Evolutionary conservation across 2,888 invertebrate species (phyloP).

Genomic region (Polia nebulosa): DNA sequence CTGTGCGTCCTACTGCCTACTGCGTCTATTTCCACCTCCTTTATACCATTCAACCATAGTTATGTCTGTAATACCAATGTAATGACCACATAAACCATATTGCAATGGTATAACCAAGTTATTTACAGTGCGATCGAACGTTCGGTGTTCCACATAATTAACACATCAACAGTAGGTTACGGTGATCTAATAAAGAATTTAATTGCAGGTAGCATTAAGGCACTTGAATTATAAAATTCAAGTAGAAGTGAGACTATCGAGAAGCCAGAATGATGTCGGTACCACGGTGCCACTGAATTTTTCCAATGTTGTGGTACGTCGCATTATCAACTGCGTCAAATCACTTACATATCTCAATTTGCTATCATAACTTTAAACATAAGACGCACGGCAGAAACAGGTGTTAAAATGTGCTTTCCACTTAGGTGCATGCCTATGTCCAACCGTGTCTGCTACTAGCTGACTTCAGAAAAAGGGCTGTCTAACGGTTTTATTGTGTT

Average conservation of each 20-base stretch:
- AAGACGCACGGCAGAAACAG: neutral
- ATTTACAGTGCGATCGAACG: neutral
- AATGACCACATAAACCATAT: no score
- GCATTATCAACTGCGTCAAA: neutral
- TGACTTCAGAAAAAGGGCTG: neutral
- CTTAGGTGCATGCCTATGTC: neutral
- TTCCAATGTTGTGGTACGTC: slow-evolving; percentile 79
- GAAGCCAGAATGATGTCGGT: slow-evolving; percentile 79
- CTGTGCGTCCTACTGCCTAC: no score
- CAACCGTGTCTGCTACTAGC: neutral
- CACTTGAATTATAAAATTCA: slow-evolving; percentile 90
- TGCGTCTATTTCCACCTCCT: no score
- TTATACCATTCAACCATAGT: no score
- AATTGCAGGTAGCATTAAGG: slow-evolving; percentile 87
- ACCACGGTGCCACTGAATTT: slow-evolving; percentile 74
- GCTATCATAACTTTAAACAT: neutral
- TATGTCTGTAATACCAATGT: no score
- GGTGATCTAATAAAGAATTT: neutral
- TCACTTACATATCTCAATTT: neutral
- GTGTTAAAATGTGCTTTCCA: neutral
- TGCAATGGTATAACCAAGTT: no score
- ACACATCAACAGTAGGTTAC: neutral
- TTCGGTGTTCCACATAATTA: neutral
- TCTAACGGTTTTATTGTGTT: neutral
- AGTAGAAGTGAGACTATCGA: slow-evolving; percentile 87